phyloP scores from a whole-genome alignment of 1,140 invertebrate species.

The Solenopsis invicta region DNA sequence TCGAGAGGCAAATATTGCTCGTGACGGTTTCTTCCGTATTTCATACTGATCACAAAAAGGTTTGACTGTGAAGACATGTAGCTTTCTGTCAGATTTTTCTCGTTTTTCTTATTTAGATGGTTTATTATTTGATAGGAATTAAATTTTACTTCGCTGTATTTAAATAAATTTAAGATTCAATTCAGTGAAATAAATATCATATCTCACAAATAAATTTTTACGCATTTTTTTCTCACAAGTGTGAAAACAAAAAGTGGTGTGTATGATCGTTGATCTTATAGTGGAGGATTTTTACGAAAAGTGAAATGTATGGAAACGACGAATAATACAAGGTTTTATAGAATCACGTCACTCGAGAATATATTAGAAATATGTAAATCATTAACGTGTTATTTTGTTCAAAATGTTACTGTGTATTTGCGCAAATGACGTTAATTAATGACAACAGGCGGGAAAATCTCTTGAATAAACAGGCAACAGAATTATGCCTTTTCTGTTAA shows the following conservation, averaged over 20 bases:
- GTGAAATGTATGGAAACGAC: not conserved
- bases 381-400: not conserved
- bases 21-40: no score
- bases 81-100: no score
- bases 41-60: no score
- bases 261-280: not conserved
- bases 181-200: no score
- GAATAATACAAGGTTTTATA: not conserved
- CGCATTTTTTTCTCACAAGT: no score
- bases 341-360: not conserved
- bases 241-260: not conserved
- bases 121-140: no score
- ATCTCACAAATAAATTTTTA: no score
- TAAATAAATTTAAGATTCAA: no score
- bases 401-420: not conserved
- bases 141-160: no score
- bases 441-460: not conserved
- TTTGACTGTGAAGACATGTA: no score
- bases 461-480: not conserved
- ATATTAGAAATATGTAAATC: not conserved
- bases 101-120: no score
- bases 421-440: not conserved
- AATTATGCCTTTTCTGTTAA: not conserved
- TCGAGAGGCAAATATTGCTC: no score
- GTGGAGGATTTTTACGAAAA: not conserved